Percentiles rank a stretch among this genome's conserved stretches.
Evolutionary conservation across 64 coral and sea anemone species (phyloP).

Genomic region (Trachythela sp.): DNA sequence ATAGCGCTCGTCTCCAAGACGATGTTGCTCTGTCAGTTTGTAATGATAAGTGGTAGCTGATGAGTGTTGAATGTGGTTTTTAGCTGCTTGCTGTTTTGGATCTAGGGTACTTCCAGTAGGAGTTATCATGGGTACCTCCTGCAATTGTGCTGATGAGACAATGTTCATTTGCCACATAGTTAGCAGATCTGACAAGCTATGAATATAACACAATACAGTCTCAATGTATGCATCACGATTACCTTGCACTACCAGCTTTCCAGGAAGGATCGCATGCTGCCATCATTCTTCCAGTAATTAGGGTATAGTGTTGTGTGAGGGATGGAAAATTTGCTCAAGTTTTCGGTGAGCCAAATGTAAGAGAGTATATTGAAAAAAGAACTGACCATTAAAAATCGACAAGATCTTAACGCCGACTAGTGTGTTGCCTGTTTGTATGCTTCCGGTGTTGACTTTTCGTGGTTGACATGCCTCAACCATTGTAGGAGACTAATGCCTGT

Average conservation of each 20-base stretch:
- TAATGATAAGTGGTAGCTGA: background rate
- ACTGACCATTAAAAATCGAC: constrained; percentile 26
- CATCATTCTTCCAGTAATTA: constrained; percentile 4
- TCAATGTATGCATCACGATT: background rate
- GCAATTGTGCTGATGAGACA: background rate
- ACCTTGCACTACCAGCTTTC: background rate
- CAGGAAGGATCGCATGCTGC: background rate
- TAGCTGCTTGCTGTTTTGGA: background rate
- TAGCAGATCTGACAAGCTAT: background rate
- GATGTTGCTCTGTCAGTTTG: background rate
- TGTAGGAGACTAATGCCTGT: too few relatives aligned
- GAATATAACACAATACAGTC: background rate
- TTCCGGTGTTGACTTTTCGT: background rate
- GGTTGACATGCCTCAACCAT: background rate
- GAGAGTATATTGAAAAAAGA: constrained; percentile 31
- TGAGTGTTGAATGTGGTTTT: background rate
- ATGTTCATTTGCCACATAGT: background rate
- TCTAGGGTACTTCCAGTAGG: background rate
- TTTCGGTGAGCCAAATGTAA: background rate
- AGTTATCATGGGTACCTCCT: background rate
- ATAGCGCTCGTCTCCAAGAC: background rate
- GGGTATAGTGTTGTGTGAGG: background rate
- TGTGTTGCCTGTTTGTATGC: background rate
- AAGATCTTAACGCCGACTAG: constrained; percentile 23
- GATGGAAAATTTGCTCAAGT: background rate